Evolutionary conservation across 2,113 vertebrate genomes (phyloP).

Genomic region (Geothlypis trichas): DNA sequence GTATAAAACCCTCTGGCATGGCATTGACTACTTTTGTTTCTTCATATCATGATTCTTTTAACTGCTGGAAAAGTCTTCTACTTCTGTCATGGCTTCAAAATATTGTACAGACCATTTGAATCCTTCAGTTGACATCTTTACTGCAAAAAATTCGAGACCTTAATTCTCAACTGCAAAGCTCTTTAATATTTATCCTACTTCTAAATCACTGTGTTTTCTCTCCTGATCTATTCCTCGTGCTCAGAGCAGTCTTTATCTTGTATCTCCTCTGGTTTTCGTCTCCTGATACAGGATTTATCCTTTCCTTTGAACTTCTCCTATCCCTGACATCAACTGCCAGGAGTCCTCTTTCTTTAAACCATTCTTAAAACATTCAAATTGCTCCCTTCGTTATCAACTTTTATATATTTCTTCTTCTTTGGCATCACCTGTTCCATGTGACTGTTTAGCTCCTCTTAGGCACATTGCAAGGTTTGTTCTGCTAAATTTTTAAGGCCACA

Average conservation of each 20-base stretch:
- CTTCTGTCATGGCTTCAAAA: background rate
- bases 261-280: conserved; percentile 7
- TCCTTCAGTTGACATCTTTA: background rate
- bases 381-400: background rate
- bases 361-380: background rate
- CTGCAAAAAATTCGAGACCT: background rate
- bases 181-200: conserved; percentile 28
- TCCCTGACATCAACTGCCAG: background rate
- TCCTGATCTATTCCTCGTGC: background rate
- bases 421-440: background rate
- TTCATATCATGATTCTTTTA: background rate
- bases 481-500: background rate
- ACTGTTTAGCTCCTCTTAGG: background rate
- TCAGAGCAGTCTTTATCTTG: conserved; percentile 37
- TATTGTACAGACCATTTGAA: background rate
- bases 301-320: conserved; percentile 23
- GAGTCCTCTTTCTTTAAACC: background rate
- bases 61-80: background rate
- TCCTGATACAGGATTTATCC: background rate
- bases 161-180: conserved; percentile 5
- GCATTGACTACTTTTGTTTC: background rate
- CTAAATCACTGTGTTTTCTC: background rate
- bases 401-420: background rate
- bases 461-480: background rate
- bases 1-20: background rate